Base-by-base conservation (phyloP, 1,140 invertebrate genomes). In the Acromyrmex heyeri region DNA sequence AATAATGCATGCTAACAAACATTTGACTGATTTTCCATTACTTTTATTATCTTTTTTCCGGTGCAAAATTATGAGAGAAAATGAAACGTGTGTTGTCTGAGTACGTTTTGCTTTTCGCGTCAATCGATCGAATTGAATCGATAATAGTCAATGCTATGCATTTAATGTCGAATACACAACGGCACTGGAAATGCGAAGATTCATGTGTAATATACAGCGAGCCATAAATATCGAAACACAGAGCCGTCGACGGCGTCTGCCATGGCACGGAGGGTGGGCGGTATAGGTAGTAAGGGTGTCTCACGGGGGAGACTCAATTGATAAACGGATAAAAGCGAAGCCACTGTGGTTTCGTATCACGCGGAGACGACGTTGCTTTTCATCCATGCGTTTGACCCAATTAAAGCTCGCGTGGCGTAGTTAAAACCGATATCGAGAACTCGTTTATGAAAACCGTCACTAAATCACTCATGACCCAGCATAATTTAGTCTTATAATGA, bases 151-250 rank as follows among this genome's bases (percentile, higher is more conserved):
- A 73, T 62, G 57, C 64, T 88, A 77, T 48, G 81, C 85, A 67
- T 86, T 86, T 89, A 85, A 87, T 77, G 48, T 44, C 18, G 57
- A 87, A 86, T 83, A 75, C 81, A 89, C 82, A 90, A 83, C 76
- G 70, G 59, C 77, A 67, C 38, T 73, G 44, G 85, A 77, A 89
- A 81, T 48, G 79, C 61, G 57, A 72, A 82, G 75, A 62, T 75
- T 87, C 87, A 62, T 73, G 77, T 89, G 83, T 90, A 89, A 89
- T 90, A 90, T 89, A 89, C 85, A 90, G 79, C 59, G 57, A 79
- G 87, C 62, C 88, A 91, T 91, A 91, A 91, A 91, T 91, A 91
- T 91, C 88, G 69, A 88, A 91, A 90, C 86, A 79, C 77, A 87
- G 83, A 88, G 67, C 82, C 88, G 89, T 91, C 91, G 88, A 86